phyloP scores from a whole-genome alignment of 2,888 invertebrate species.

The Stenodema calcarata region DNA sequence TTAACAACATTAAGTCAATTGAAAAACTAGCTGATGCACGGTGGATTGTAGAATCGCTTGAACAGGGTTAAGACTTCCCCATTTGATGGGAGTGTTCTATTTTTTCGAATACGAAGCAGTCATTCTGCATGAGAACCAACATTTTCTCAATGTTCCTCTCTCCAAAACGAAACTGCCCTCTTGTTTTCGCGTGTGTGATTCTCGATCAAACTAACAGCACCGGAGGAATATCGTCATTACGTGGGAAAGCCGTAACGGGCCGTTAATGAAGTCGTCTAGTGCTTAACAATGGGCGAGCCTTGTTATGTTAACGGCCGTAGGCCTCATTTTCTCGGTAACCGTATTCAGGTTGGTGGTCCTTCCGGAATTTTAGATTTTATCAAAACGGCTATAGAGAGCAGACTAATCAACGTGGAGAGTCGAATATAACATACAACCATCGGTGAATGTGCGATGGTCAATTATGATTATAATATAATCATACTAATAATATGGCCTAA shows the following conservation, averaged over 20 bases:
- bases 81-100: neutral
- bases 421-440: too few species aligned
- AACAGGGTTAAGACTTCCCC: neutral
- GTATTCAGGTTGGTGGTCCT: neutral
- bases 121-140: neutral
- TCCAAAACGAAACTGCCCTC: neutral
- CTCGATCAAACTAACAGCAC: constrained; percentile 44
- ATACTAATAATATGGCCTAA: too few species aligned
- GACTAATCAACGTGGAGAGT: too few species aligned
- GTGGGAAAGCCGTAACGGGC: constrained; percentile 37
- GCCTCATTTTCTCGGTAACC: constrained; percentile 3
- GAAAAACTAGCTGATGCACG: too few species aligned
- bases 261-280: constrained; percentile 34
- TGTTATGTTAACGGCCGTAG: constrained; percentile 26
- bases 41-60: neutral
- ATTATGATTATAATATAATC: too few species aligned
- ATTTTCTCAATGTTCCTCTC: neutral
- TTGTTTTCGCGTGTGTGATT: constrained; percentile 2
- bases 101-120: neutral
- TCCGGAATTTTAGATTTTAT: too few species aligned
- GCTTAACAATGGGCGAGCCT: constrained; percentile 35
- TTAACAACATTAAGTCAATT: too few species aligned
- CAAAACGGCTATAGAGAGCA: too few species aligned
- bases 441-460: too few species aligned
- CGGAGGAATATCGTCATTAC: constrained; percentile 29